Conservation (phyloP, 2,797 vertebrate species). For the Parauchenoglanis ngamensis region DNA sequence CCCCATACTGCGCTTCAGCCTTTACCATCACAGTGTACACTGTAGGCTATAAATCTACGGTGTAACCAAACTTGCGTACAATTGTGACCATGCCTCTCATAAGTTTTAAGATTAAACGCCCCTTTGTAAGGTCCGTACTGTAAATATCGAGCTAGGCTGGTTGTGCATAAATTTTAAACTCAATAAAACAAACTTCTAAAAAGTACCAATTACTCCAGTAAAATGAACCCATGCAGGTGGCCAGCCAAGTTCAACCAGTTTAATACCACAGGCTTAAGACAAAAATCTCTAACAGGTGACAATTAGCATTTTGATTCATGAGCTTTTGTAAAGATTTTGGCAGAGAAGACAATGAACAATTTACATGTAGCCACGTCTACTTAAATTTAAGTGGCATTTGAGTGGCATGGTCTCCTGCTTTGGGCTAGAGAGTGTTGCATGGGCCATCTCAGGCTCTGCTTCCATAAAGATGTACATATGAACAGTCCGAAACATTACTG, state of each 20-base stretch:
- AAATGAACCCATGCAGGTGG: not conserved
- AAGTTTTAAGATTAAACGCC: not conserved
- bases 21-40: too few relatives aligned
- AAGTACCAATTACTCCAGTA: not conserved
- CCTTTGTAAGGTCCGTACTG: not conserved
- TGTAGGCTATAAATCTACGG: not conserved
- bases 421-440: not conserved
- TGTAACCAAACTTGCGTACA: not conserved
- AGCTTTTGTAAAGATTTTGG: not conserved
- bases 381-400: not conserved
- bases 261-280: not conserved
- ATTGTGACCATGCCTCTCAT: too few relatives aligned
- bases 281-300: not conserved
- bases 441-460: not conserved
- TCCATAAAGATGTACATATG: conserved; percentile 36
- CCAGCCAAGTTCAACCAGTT: not conserved
- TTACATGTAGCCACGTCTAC: not conserved
- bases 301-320: not conserved
- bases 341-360: not conserved
- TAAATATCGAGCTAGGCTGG: not conserved
- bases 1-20: not conserved
- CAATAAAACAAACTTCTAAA: not conserved
- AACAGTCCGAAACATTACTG: conserved; percentile 39
- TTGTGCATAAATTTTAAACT: not conserved
- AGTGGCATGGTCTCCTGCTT: not conserved